phyloP scores from a whole-genome alignment of 1,140 invertebrate species.

The Doryteuthis pealeii region DNA sequence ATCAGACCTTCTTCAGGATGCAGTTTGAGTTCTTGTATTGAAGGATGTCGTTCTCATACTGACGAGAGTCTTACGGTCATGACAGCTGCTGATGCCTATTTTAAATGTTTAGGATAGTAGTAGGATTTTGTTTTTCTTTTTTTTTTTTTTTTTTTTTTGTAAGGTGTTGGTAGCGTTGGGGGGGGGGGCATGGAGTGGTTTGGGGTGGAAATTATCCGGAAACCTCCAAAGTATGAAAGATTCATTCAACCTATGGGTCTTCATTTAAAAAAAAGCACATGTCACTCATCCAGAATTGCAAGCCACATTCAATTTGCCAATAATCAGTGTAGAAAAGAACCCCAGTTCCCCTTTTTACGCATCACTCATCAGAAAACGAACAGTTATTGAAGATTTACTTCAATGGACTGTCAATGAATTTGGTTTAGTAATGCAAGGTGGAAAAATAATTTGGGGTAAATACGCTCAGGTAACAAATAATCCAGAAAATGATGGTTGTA shows the following conservation, averaged over 20 bases:
- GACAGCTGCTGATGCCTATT: too few relatives aligned
- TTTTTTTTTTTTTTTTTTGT: too few relatives aligned
- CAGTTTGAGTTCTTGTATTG: too few relatives aligned
- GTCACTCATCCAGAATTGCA: conserved; percentile 99
- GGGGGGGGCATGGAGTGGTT: too few relatives aligned
- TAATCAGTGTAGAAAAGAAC: conserved; percentile 99
- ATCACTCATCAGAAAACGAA: conserved; percentile 89
- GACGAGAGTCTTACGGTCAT: too few relatives aligned
- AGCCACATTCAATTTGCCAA: conserved; percentile 97
- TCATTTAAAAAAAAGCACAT: conserved; percentile 78
- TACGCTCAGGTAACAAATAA: conserved; percentile 99
- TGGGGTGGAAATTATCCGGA: conserved; percentile 96
- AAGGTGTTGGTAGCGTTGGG: too few relatives aligned
- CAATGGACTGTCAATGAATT: conserved; percentile 95
- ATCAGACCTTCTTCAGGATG: too few relatives aligned
- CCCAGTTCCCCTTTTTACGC: conserved; percentile 97
- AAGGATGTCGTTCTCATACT: too few relatives aligned
- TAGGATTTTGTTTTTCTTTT: too few relatives aligned
- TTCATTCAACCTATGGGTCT: conserved; percentile 95
- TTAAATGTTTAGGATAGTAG: too few relatives aligned
- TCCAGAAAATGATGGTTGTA: conserved; percentile 99
- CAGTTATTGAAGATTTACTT: conserved; percentile 55
- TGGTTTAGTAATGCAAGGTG: conserved; percentile 96
- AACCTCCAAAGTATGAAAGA: conserved; percentile 98
- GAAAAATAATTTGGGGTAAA: conserved; percentile 99